Evolutionary conservation across 2,888 invertebrate genomes (phyloP), one percentile per base, ranked within the genome.

Genomic region (Stenchaetothrips biformis): DNA sequence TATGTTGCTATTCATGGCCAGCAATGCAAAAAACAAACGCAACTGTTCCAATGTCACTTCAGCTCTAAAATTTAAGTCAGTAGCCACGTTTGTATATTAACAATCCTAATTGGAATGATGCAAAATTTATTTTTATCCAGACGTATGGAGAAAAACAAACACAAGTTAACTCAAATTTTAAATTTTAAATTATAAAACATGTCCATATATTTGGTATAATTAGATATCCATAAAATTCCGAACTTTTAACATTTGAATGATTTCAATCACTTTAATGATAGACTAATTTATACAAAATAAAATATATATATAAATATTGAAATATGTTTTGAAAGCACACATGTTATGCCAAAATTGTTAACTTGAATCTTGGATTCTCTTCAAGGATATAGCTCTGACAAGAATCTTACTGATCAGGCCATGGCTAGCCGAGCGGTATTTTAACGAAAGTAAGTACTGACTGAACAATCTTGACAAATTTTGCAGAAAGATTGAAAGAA

Each of bases 151-250:
- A 74, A 74, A 59, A 59, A 18, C 21, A 74, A 74, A 67, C n/a
- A 74, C 21, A 74, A 21, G 21, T 74, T 25, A 74, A 21, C 25
- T 25, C 9, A 74, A 74, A 25, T 74, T n/a, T 74, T 25, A 74
- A 74, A 74, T 74, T 74, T 74, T 74, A 74, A 74, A 74, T 74
- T 74, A 74, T 74, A 74, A 74, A 74, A 74, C 67, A 74, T 74
- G 67, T 74, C 67, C 67, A 74, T 74, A 74, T 74, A 74, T 74
- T 74, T 74, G 67, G 67, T 74, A 74, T 74, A 21, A 9, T 74
- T 74, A 74, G 67, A 74, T 74, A 74, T 74, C 25, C 67, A 74
- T 74, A 74, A 74, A 74, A 74, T 74, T 74, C 67, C 67, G 67
- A 74, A 74, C 67, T 74, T 74, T 74, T 21, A 74, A 74, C 67